Evolutionary conservation across 30 jellyfish, hydroid and myxozoan genomes (phyloP), one percentile per base, ranked within the genome.

Genomic region (Hydra vulgaris): DNA sequence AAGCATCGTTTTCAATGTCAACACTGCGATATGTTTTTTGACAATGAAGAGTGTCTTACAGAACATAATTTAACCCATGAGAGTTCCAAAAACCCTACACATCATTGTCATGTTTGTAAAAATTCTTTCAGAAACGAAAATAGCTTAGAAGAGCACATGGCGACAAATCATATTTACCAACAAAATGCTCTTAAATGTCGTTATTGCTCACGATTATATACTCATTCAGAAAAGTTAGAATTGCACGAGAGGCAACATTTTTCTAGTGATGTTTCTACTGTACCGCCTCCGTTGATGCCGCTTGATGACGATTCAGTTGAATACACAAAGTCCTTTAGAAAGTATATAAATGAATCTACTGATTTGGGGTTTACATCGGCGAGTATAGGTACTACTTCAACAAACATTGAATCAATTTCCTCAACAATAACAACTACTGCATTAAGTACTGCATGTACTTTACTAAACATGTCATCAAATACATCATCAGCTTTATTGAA

Each of bases 221-320:
- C 87, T 23, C 72, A 80, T 26, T 71, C 83, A 16, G 71, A 4
- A 27, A 21, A 21, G 72, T 52, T 80, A 66, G 74, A 40, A 23
- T 74, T 74, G 20, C 87, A 80, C 85, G 87, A 80, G 76, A 71
- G 66, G 19, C 27, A 23, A 18, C 87, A 80, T 70, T 70, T 80
- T 53, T 53, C 40, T 20, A 24, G 72, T 1, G 26, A 23, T 26
- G 83, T 25, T 23, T 70, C 66, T 26, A 69, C 85, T 15, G 54
- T 74, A 4, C 86, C 86, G 7, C 86, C 86, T 7, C 84, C 84
- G 15, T 76, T 76, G 79, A 26, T 73, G 67, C 81, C 53, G 8
- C 23, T 73, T 18, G 66, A 23, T 18, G 81, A 73, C 7, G 81
- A 73, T 5, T 21, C 54, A 73, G 81, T 21, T 5, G 81, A 23